These are phyloP conservation scores for Tromatobia lineatoria DNA, from an alignment of 2,888 invertebrate genomes.

Conservation along the genomic window DNA sequence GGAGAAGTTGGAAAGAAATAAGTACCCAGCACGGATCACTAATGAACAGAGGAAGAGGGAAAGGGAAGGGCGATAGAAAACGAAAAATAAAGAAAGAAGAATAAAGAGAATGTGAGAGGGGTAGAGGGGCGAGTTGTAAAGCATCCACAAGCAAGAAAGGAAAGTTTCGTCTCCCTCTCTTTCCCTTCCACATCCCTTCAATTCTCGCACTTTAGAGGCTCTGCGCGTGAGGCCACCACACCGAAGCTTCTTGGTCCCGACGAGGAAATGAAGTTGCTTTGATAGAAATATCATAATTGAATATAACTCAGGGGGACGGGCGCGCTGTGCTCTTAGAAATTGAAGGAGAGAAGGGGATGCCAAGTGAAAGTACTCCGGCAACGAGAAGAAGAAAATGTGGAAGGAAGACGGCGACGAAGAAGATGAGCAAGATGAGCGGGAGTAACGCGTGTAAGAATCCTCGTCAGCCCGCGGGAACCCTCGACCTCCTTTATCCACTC, in stretches of 20 bases:
- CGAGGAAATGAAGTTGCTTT: slow-evolving; percentile 71
- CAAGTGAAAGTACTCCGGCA: slow-evolving; percentile 40
- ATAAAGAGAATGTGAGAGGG: slow-evolving; percentile 10
- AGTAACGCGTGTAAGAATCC: slow-evolving; percentile 61
- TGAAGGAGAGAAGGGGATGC: slow-evolving; percentile 52
- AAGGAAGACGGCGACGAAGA: slow-evolving; percentile 10
- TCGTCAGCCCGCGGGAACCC: slow-evolving; percentile 45
- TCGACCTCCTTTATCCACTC: slow-evolving; percentile 63
- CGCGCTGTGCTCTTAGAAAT: slow-evolving; percentile 60
- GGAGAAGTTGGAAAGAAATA: slow-evolving; percentile 66
- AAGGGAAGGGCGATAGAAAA: slow-evolving; percentile 31
- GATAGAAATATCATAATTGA: slow-evolving; percentile 71
- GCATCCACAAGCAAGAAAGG: slow-evolving; percentile 50
- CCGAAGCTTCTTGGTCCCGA: slow-evolving; percentile 32
- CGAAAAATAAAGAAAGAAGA: neutral
- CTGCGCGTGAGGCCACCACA: slow-evolving; percentile 28
- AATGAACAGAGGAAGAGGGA: slow-evolving; percentile 63
- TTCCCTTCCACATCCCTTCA: slow-evolving; percentile 20
- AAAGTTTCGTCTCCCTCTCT: slow-evolving; percentile 48
- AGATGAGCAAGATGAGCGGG: slow-evolving; percentile 23
- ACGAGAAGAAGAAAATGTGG: slow-evolving; percentile 9
- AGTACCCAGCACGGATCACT: slow-evolving; percentile 67
- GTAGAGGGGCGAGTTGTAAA: slow-evolving; percentile 28
- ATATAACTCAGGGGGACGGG: slow-evolving; percentile 63
- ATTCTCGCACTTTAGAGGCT: slow-evolving; percentile 59